Percentiles rank a stretch among this genome's conserved stretches.
These are phyloP conservation scores for Coendou prehensilis DNA, from an alignment of 2,797 vertebrate genomes.

Conservation along the genomic window DNA sequence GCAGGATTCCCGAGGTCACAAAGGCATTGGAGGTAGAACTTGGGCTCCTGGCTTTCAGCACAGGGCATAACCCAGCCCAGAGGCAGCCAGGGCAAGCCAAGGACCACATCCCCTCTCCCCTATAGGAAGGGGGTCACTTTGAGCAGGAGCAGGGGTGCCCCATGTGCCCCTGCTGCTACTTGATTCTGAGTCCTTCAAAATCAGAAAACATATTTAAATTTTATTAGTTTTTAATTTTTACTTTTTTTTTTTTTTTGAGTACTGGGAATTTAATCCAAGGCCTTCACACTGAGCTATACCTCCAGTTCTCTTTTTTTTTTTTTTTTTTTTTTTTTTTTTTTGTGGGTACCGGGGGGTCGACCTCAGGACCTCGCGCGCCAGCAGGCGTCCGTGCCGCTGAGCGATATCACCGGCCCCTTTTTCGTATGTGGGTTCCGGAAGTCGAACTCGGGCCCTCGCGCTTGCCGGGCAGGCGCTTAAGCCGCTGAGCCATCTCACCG, in stretches of 20 bases:
- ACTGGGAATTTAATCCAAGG: background rate
- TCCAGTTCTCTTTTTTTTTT: background rate
- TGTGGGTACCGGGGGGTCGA: too few relatives aligned
- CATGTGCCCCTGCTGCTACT: background rate
- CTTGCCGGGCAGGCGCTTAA: too few relatives aligned
- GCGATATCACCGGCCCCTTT: too few relatives aligned
- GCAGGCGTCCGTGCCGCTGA: too few relatives aligned
- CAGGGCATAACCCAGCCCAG: rapidly evolving
- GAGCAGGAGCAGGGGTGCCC: background rate
- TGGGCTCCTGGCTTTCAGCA: background rate
- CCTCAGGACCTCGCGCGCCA: too few relatives aligned
- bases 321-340: background rate
- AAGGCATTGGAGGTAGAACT: rapidly evolving
- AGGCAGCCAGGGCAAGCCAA: rapidly evolving
- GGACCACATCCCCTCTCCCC: background rate
- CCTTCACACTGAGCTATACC: background rate
- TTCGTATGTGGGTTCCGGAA: too few relatives aligned
- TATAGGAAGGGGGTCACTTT: background rate
- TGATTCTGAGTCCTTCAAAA: background rate
- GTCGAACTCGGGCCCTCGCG: too few relatives aligned
- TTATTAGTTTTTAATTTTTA: background rate
- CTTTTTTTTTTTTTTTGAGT: background rate
- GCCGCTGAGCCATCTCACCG: too few relatives aligned
- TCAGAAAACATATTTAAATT: background rate
- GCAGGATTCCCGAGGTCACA: background rate